These are phyloP conservation scores for Podotricha telesiphe DNA, from an alignment of 2,888 invertebrate species.

Conservation along the genomic window DNA sequence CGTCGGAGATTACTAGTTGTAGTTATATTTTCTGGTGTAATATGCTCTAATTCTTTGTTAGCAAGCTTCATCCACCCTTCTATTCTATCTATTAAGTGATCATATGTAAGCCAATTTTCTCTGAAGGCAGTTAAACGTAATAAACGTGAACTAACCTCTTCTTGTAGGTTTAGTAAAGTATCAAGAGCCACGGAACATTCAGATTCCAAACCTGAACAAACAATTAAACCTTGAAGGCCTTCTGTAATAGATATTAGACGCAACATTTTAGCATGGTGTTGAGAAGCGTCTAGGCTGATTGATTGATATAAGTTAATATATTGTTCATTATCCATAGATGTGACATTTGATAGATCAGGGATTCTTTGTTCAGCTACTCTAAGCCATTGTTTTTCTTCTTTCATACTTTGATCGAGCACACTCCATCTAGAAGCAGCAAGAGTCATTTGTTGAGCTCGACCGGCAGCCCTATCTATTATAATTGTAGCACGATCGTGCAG, in stretches of 20 bases:
- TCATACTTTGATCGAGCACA: slow-evolving; percentile 90
- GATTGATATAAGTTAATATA: slow-evolving; percentile 93
- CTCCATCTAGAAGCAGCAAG: slow-evolving; percentile 94
- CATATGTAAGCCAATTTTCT: slow-evolving; percentile 90
- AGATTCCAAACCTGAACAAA: slow-evolving; percentile 89
- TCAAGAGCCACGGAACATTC: slow-evolving; percentile 89
- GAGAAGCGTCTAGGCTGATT: slow-evolving; percentile 89
- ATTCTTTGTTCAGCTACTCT: slow-evolving; percentile 92
- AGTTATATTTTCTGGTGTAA: slow-evolving; percentile 86
- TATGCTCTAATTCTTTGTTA: slow-evolving; percentile 86
- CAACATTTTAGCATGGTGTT: slow-evolving; percentile 90
- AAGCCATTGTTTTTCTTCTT: slow-evolving; percentile 92
- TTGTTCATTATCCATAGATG: slow-evolving; percentile 92
- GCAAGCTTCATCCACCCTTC: slow-evolving; percentile 90
- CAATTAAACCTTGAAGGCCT: slow-evolving; percentile 88
- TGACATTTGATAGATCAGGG: slow-evolving; percentile 91
- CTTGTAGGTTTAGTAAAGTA: slow-evolving; percentile 88
- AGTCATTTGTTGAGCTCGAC: slow-evolving; percentile 92
- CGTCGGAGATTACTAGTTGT: slow-evolving; percentile 89
- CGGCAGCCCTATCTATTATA: slow-evolving; percentile 91
- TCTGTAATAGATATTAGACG: slow-evolving; percentile 89
- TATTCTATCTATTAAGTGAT: slow-evolving; percentile 87
- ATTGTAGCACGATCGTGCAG: slow-evolving; percentile 89
- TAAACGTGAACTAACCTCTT: slow-evolving; percentile 89
- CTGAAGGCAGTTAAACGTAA: slow-evolving; percentile 89